Evolutionary conservation across 2,113 vertebrate species (phyloP).

Genomic region (Triplophysa dalaica): DNA sequence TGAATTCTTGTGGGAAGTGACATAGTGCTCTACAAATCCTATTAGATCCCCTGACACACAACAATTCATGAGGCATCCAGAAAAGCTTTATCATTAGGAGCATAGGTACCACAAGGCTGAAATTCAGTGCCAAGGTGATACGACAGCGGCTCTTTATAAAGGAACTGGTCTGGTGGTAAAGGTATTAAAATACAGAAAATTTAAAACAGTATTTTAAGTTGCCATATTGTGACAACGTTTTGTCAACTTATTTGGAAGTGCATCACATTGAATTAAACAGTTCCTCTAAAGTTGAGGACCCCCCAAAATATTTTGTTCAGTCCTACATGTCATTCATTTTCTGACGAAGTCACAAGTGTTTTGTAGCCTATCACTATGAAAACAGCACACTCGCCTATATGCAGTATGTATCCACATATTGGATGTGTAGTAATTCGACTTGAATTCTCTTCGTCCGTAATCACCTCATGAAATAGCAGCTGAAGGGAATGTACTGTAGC

Average conservation of each 20-base stretch:
- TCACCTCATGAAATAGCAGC: not conserved
- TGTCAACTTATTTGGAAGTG: too few relatives aligned
- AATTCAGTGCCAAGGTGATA: not conserved
- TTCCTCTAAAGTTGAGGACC: not conserved
- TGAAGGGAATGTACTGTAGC: not conserved
- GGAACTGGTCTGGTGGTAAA: not conserved
- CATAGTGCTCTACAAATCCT: constrained; percentile 22
- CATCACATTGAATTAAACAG: not conserved
- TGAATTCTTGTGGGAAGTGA: constrained; percentile 10
- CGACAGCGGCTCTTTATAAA: not conserved
- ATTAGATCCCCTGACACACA: not conserved
- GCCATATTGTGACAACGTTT: too few relatives aligned
- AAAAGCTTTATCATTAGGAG: not conserved
- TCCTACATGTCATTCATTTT: too few relatives aligned
- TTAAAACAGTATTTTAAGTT: too few relatives aligned
- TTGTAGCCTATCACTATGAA: not conserved
- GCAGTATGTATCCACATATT: not conserved
- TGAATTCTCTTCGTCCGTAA: not conserved
- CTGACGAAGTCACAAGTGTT: too few relatives aligned
- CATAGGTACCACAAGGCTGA: not conserved
- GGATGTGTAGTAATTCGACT: not conserved
- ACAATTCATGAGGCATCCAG: constrained; percentile 9
- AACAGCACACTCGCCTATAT: not conserved
- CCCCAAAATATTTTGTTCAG: not conserved
- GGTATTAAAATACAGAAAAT: not conserved